Base-by-base conservation (phyloP, 2,113 vertebrate genomes). In the Leuciscus idus region DNA sequence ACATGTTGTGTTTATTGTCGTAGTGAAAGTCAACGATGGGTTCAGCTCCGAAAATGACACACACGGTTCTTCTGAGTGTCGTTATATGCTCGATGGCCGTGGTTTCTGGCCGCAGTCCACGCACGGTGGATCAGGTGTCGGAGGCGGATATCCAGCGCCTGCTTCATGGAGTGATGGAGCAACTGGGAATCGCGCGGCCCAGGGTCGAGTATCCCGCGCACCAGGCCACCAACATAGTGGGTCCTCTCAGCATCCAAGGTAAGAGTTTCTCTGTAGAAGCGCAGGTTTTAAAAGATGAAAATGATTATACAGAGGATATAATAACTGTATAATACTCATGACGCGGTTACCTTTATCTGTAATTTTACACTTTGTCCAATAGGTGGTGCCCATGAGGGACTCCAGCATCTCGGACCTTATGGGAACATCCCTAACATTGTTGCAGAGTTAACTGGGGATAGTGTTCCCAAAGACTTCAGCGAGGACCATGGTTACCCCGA, bases 361-460 rank as follows among this genome's bases (percentile, higher is more conserved):
- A 13, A 33, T 64, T 64, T 4, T 77, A 23, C 36, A 46, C 68
- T 84, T 19, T 86, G 39, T 72, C 92, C 94, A 91, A 89, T 89
- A 99, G 98, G 98, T 92, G 98, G 98, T 86, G 98, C 98, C 0
- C 98, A 99, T 4, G 98, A 99, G 87, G 98, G 98, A 62, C 95
- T 99, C 74, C 98, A 99, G 90, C 98, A 99, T 89, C 94, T 99
- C 66, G 98, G 98, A 84, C 98, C 98, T n/a, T 99, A 97, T 4
- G 98, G 98, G 30, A 98, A 99, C 90, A 99, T 99, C 86, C 98
- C 98, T 57, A 99, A 99, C 90, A 98, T 99, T 0, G 97, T 99
- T 89, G 98, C 98, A 39, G 98, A 99, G 90, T 91, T 99, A 93
- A 98, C 98, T 8, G 98, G 98, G 0, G 97, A 99, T 91, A 98